These are phyloP conservation scores for Ophion slaviceki DNA, from an alignment of 2,888 invertebrate species.

Conservation along the genomic window DNA sequence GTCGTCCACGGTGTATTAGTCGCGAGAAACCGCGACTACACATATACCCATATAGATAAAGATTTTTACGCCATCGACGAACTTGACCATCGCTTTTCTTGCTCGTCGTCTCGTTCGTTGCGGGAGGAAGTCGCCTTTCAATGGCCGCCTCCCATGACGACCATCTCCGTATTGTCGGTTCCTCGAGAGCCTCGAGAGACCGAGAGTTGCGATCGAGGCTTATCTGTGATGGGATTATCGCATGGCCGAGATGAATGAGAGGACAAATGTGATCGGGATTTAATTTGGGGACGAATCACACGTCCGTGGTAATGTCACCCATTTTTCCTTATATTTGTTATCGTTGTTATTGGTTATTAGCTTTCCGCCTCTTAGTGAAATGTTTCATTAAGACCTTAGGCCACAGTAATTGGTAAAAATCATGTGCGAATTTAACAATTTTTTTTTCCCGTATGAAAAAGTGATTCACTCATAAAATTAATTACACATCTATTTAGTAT, in stretches of 20 bases:
- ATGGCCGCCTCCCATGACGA: constrained; percentile 78
- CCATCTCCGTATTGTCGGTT: constrained; percentile 61
- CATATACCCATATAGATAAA: constrained; percentile 12
- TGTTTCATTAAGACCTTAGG: no score
- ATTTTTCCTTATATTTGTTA: no score
- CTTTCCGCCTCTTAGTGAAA: no score
- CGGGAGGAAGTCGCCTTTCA: constrained; percentile 73
- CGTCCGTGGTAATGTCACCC: no score
- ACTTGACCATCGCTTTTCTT: constrained; percentile 73
- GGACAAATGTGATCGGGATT: not conserved
- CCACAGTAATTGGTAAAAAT: no score
- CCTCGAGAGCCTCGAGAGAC: not conserved
- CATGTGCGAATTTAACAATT: no score
- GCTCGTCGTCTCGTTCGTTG: constrained; percentile 55
- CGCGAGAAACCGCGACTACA: constrained; percentile 51
- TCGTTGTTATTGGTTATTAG: no score
- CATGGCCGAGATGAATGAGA: not conserved
- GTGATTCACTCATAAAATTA: no score
- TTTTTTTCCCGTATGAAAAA: no score
- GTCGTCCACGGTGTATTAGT: constrained; percentile 45
- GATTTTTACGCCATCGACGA: constrained; percentile 58
- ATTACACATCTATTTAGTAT: no score
- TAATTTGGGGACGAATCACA: no score
- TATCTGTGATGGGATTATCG: constrained; percentile 34
- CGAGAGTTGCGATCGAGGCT: constrained; percentile 19